These are phyloP conservation scores for Temnopleurus reevesii DNA, from an alignment of 53 echinoderm and acorn worm species.

Conservation along the genomic window DNA sequence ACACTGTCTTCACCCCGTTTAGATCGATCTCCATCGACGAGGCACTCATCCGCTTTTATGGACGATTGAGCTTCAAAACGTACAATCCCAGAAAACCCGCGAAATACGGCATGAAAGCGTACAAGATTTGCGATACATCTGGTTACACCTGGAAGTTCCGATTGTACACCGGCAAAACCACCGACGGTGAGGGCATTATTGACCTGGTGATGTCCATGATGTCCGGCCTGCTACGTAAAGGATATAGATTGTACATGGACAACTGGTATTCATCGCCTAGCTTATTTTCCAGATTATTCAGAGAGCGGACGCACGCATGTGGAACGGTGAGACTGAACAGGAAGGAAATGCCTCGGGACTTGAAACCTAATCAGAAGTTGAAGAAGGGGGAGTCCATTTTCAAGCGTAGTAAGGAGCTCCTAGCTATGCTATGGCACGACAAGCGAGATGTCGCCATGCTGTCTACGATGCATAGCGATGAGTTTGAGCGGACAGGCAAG, in stretches of 20 bases:
- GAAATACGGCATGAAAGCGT: conserved; percentile 55
- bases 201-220: neutral
- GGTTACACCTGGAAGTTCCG: conserved; percentile 47
- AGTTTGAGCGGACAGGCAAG: conserved; percentile 19
- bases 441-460: conserved; percentile 49
- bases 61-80: conserved; percentile 32
- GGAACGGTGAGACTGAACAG: conserved; percentile 37
- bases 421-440: conserved; percentile 34
- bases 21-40: conserved; percentile 16
- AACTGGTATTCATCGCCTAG: conserved; percentile 48
- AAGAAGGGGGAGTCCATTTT: conserved; percentile 24
- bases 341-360: conserved; percentile 30
- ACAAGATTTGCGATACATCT: conserved; percentile 41
- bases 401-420: conserved; percentile 8
- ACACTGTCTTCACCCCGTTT: conserved; percentile 39
- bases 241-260: conserved; percentile 48
- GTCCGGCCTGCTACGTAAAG: conserved; percentile 42
- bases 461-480: conserved; percentile 13
- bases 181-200: neutral
- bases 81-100: conserved; percentile 53
- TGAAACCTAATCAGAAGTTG: conserved; percentile 32
- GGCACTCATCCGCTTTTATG: conserved; percentile 34
- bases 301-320: conserved; percentile 42
- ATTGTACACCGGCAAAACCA: conserved; percentile 45
- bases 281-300: conserved; percentile 18